A percentile compares a stretch with the other conserved stretches of the same genome.
These are phyloP conservation scores for Brenthis hecate DNA, from an alignment of 2,888 invertebrate species.

Conservation along the genomic window DNA sequence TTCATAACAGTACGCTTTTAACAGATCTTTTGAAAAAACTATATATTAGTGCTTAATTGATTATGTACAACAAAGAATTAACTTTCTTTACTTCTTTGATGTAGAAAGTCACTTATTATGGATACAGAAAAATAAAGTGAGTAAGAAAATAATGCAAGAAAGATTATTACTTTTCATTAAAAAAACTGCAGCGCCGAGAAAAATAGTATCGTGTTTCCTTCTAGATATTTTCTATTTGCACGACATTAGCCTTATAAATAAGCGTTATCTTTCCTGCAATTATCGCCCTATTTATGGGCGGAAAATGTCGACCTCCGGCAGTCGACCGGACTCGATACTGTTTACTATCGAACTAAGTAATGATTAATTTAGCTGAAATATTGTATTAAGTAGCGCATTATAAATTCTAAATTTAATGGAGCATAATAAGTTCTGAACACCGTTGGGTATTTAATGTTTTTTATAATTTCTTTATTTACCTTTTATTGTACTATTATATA, in stretches of 20 bases:
- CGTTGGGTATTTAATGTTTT: too few relatives aligned
- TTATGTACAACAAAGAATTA: not conserved
- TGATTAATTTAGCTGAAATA: slow-evolving; percentile 14
- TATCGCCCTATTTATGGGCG: slow-evolving; percentile 65
- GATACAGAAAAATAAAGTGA: not conserved
- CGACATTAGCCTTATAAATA: slow-evolving; percentile 57
- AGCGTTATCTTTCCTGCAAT: slow-evolving; percentile 65
- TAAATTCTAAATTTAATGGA: not conserved
- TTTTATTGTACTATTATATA: too few relatives aligned
- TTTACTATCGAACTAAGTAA: slow-evolving; percentile 31
- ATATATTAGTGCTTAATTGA: not conserved
- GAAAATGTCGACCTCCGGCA: slow-evolving; percentile 62
- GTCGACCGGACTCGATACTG: slow-evolving; percentile 33
- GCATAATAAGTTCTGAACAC: not conserved
- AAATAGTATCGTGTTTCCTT: slow-evolving; percentile 29
- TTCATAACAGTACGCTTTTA: too few relatives aligned
- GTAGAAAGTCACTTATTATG: slow-evolving; percentile 14
- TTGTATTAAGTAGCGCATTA: not conserved
- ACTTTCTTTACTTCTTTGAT: not conserved
- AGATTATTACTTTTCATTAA: slow-evolving; percentile 27
- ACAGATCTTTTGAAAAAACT: too few relatives aligned
- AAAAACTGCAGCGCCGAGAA: slow-evolving; percentile 26
- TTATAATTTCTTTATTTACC: too few relatives aligned
- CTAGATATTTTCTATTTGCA: slow-evolving; percentile 33
- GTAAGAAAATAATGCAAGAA: slow-evolving; percentile 14